These are phyloP conservation scores for Drosophila picticornis DNA, from an alignment of 2,888 invertebrate genomes.

Conservation along the genomic window DNA sequence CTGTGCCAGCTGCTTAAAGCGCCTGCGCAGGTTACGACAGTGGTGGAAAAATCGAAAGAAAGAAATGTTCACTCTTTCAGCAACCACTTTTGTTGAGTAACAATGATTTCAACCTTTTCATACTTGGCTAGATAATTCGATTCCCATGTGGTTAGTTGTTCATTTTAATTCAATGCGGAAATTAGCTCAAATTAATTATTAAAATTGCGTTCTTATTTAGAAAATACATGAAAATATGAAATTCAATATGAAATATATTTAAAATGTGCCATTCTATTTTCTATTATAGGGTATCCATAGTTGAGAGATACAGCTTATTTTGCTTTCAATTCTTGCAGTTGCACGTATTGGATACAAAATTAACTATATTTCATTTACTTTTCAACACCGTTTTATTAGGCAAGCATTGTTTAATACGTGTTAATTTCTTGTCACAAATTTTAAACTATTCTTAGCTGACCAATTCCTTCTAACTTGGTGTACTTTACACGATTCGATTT, in stretches of 20 bases:
- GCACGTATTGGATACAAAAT: neutral
- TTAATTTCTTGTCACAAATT: too few species aligned
- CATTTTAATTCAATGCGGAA: conserved; percentile 12
- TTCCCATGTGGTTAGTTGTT: neutral
- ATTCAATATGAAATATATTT: accelerated
- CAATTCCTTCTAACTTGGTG: neutral
- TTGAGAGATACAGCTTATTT: neutral
- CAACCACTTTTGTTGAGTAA: neutral
- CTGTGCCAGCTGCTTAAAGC: neutral
- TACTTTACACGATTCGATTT: neutral
- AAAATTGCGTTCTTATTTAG: neutral
- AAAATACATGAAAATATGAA: neutral
- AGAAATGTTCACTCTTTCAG: neutral
- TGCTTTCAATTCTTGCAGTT: neutral
- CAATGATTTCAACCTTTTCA: conserved; percentile 14
- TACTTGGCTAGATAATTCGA: conserved; percentile 1
- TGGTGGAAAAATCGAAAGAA: neutral
- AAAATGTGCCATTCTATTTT: neutral
- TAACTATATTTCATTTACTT: neutral
- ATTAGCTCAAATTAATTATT: conserved; percentile 10
- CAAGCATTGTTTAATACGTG: neutral
- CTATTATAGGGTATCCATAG: neutral
- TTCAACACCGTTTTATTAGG: neutral
- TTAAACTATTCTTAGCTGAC: neutral
- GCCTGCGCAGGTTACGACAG: neutral